Percentiles rank a stretch among this genome's conserved stretches.
Conservation (phyloP, 1,140 invertebrate genomes). For the Drosophila lini region DNA sequence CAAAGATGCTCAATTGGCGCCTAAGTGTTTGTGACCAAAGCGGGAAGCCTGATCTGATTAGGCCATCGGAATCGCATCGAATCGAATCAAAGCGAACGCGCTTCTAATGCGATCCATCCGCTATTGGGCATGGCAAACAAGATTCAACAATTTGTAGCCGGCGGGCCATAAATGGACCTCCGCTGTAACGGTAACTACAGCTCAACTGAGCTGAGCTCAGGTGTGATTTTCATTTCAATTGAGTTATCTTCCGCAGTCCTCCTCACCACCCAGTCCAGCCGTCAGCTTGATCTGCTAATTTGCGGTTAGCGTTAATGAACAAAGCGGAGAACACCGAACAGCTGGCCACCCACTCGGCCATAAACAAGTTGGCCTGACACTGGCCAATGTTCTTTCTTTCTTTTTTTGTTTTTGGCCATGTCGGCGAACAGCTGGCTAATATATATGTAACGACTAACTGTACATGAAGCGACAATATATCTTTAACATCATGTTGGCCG, state of each 20-base stretch:
- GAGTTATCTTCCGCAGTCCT: conserved; percentile 64
- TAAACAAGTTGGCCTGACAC: conserved; percentile 60
- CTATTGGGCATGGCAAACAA: conserved; percentile 53
- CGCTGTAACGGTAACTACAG: conserved; percentile 53
- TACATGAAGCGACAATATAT: conserved; percentile 81
- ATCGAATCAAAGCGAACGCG: conserved; percentile 22
- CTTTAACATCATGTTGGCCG: conserved; percentile 56
- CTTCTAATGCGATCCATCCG: conserved; percentile 62
- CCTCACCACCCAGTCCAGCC: background rate
- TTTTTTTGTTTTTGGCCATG: conserved; percentile 51
- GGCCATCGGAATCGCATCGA: conserved; percentile 13
- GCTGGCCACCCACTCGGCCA: conserved; percentile 70
- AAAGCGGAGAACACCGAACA: conserved; percentile 29
- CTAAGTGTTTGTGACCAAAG: conserved; percentile 79
- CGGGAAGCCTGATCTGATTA: conserved; percentile 65
- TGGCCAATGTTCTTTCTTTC: background rate
- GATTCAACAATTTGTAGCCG: conserved; percentile 66
- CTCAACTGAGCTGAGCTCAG: conserved; percentile 22
- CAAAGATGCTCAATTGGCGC: conserved; percentile 81
- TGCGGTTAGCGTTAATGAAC: conserved; percentile 70
- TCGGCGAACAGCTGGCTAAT: conserved; percentile 62
- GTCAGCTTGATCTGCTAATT: conserved; percentile 51
- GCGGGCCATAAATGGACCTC: conserved; percentile 53
- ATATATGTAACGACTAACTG: conserved; percentile 79
- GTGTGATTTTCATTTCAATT: conserved; percentile 80